These are phyloP conservation scores for Dendrocopos noguchii DNA, from an alignment of 2,113 vertebrate genomes.

Conservation along the genomic window DNA sequence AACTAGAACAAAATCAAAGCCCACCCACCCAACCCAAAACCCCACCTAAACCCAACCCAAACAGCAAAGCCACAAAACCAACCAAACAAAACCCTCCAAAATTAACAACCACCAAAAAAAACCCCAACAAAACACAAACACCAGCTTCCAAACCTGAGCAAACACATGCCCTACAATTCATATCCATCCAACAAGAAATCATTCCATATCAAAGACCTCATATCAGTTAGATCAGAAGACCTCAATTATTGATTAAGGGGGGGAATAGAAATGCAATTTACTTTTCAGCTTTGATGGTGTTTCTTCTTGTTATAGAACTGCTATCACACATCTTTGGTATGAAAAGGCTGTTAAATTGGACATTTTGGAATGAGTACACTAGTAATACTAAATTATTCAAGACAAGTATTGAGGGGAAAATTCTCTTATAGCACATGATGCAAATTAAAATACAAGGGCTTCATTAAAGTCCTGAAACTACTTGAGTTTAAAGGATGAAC, in stretches of 20 bases:
- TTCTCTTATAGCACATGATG: not conserved
- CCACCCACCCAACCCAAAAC: too few relatives aligned
- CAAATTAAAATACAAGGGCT: not conserved
- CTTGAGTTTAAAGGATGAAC: not conserved
- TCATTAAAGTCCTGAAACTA: not conserved
- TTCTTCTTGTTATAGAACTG: not conserved
- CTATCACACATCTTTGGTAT: not conserved
- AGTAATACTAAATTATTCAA: not conserved
- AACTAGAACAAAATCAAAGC: not conserved
- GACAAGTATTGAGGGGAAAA: not conserved
- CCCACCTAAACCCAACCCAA: too few relatives aligned
- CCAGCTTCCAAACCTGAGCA: not conserved
- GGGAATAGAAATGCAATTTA: not conserved
- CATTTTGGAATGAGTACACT: not conserved
- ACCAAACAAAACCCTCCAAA: too few relatives aligned
- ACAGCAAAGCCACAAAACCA: too few relatives aligned
- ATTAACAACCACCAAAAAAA: not conserved
- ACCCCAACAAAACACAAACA: not conserved
- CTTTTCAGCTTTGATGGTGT: conserved; percentile 2
- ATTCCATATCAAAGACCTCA: not conserved
- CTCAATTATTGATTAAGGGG: not conserved
- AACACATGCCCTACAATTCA: not conserved
- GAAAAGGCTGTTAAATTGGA: not conserved
- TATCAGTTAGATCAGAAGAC: not conserved
- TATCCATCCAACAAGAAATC: not conserved